These are phyloP conservation scores for Xestobium rufovillosum DNA, from an alignment of 2,888 invertebrate genomes.

Conservation along the genomic window DNA sequence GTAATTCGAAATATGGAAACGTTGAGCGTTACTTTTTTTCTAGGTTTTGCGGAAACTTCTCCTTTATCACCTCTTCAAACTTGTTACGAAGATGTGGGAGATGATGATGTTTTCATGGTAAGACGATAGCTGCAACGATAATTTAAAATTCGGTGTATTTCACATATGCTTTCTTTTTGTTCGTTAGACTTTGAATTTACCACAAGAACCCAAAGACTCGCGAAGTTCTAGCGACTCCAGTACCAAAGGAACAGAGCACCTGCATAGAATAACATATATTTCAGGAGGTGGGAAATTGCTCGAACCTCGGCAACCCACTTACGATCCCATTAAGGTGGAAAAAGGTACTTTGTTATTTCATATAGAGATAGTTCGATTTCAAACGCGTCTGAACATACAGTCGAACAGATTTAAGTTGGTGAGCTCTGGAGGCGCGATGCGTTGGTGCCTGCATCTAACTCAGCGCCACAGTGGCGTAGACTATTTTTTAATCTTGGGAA, in stretches of 20 bases:
- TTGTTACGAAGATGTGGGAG: conserved; percentile 72
- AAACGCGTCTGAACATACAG: no score
- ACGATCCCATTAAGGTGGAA: conserved; percentile 34
- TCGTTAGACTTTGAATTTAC: conserved; percentile 76
- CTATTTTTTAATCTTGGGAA: no score
- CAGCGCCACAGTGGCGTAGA: no score
- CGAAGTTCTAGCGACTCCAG: conserved; percentile 63
- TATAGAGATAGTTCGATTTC: no score
- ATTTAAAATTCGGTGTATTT: conserved; percentile 1
- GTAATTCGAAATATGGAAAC: no score
- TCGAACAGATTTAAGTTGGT: no score
- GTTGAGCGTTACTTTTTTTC: no score
- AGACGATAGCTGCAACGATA: conserved; percentile 29
- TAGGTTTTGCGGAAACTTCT: conserved; percentile 73
- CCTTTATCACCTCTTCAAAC: conserved; percentile 59
- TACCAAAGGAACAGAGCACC: conserved; percentile 44
- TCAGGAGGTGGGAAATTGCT: conserved; percentile 40
- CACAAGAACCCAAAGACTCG: conserved; percentile 70
- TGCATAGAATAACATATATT: conserved; percentile 56
- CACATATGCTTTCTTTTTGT: conserved; percentile 12
- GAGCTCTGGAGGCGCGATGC: no score
- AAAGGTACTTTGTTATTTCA: conserved; percentile 30
- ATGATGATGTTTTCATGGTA: conserved; percentile 94
- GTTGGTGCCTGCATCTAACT: no score
- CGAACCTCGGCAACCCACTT: conserved; percentile 36